Evolutionary conservation across 92 coral and sea anemone genomes (phyloP), one percentile per base, ranked within the genome.

Genomic region (Phymanthus crucifer): DNA sequence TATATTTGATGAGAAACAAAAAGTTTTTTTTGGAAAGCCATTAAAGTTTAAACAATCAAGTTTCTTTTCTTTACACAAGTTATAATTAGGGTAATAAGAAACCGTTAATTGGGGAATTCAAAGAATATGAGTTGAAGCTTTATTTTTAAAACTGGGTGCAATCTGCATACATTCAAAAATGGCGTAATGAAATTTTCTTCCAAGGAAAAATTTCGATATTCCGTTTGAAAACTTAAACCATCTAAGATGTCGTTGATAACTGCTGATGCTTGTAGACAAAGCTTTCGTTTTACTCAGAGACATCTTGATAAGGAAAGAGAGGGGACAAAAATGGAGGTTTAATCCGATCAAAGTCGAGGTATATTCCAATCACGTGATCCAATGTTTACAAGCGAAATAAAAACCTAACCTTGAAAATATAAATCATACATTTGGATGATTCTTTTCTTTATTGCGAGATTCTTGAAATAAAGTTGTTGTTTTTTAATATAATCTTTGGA

Each of bases 321-420:
- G 26, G 27, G 64, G 64, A 50, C 6, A 21, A 14, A 54, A 3
- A 21, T 11, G 27, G 64, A 6, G 31, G 7, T 19, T 3, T 54
- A 54, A n/a, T 24, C 0, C 3, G 64, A 6, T 11, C 48, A 0
- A n/a, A 29, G 21, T 21, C 14, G 8, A 61, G 68, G 26, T 27
- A 27, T 61, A 26, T 61, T 61, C 68, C 68, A 19, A 77, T 72
- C 90, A 86, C 90, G 83, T 86, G 90, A 77, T 77, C 0, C 48
- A 40, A 38, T 74, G 83, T 86, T 86, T 71, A 76, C 89, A 75
- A 68, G 85, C 82, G 75, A 71, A 26, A 61, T 24, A 29, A 61
- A 27, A 61, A 61, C 32, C 35, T 12, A 61, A 61, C 27, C 33
- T 61, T 61, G 33, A 29, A 61, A 17, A 61, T n/a, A n/a, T 43